Evolutionary conservation across 1,140 invertebrate species (phyloP).

Genomic region (Epicauta chinensis): DNA sequence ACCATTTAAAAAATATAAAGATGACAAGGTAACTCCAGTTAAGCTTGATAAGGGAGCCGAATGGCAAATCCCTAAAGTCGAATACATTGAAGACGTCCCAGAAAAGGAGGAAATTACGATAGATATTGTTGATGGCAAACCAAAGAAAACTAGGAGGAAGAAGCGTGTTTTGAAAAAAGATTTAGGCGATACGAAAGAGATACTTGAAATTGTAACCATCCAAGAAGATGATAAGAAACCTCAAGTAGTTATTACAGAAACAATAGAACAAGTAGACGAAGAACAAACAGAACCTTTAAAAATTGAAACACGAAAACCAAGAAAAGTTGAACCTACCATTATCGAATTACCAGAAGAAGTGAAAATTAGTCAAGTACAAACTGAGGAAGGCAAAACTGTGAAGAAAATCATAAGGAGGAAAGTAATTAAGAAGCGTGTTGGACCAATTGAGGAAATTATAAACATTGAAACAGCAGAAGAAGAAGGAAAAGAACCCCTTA

Average conservation of each 20-base stretch:
- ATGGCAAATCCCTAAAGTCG: constrained; percentile 33
- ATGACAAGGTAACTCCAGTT: not conserved
- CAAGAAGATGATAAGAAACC: constrained; percentile 45
- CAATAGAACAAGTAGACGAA: constrained; percentile 26
- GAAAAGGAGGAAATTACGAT: constrained; percentile 38
- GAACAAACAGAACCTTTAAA: constrained; percentile 30
- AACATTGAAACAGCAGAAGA: constrained; percentile 45
- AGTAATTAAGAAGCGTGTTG: constrained; percentile 26
- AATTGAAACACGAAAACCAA: constrained; percentile 21
- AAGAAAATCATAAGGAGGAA: constrained; percentile 19
- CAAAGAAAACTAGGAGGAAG: constrained; percentile 40
- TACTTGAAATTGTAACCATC: constrained; percentile 45
- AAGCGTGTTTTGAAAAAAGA: constrained; percentile 37
- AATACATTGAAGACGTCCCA: constrained; percentile 35
- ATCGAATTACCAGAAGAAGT: constrained; percentile 41
- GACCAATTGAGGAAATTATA: constrained; percentile 40
- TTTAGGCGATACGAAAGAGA: constrained; percentile 41
- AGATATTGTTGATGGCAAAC: constrained; percentile 34
- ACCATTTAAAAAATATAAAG: constrained; percentile 37
- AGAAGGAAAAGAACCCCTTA: constrained; percentile 41
- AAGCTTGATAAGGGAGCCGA: no score
- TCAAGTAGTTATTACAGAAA: constrained; percentile 16
- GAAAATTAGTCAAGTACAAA: not conserved
- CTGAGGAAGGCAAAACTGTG: constrained; percentile 8
- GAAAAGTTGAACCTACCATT: constrained; percentile 21